These are phyloP conservation scores for Tenthredo distinguenda DNA, from an alignment of 2,888 invertebrate genomes.

Conservation along the genomic window DNA sequence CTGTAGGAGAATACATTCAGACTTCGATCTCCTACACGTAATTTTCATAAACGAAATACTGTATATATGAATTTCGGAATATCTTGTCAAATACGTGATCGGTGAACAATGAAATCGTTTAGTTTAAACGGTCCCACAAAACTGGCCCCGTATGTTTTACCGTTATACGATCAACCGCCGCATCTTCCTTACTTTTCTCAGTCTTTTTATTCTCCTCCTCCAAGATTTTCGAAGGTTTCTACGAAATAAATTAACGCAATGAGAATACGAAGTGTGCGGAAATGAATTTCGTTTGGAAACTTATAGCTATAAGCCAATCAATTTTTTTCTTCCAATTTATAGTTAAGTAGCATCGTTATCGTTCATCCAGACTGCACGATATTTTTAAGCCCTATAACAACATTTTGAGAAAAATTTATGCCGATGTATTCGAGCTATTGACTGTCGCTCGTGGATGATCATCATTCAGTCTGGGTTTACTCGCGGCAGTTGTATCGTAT, in stretches of 20 bases:
- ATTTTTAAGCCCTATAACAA: too few relatives aligned
- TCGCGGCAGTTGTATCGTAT: conserved; percentile 36
- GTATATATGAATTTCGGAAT: neutral
- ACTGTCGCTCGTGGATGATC: conserved; percentile 34
- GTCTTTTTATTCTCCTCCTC: neutral
- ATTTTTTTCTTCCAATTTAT: too few relatives aligned
- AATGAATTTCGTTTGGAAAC: neutral
- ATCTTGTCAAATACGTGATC: conserved; percentile 1
- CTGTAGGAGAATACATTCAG: neutral
- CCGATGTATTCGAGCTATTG: neutral
- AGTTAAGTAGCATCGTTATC: neutral
- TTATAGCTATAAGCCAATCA: too few relatives aligned
- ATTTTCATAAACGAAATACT: neutral
- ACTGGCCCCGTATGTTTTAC: conserved; percentile 3
- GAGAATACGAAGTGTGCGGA: neutral
- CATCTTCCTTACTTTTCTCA: neutral
- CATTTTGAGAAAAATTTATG: neutral
- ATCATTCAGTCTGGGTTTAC: conserved; percentile 38
- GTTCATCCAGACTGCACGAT: neutral
- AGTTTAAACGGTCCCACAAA: neutral
- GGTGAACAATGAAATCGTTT: conserved; percentile 25
- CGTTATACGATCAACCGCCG: neutral
- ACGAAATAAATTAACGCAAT: neutral
- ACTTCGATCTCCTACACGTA: neutral
- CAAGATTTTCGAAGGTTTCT: neutral